Evolutionary conservation across 1,140 invertebrate species (phyloP).

Genomic region (Spodoptera litura): DNA sequence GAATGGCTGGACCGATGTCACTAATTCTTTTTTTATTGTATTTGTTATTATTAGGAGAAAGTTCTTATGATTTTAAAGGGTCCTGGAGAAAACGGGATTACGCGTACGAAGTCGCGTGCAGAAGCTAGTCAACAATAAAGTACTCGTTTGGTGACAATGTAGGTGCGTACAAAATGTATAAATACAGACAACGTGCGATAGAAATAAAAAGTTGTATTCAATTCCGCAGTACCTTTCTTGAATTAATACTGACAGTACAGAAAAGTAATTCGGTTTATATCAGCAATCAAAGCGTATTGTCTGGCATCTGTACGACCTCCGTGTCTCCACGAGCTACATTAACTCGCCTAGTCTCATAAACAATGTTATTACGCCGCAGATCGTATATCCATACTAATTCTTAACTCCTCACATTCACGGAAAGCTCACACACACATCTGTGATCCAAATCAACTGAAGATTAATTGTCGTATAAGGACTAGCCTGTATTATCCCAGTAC

Average conservation of each 20-base stretch:
- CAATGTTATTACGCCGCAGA: slow-evolving; percentile 17
- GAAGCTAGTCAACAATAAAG: not conserved
- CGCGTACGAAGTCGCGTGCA: too few species aligned
- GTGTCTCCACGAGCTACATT: slow-evolving; percentile 14
- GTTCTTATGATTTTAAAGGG: too few species aligned
- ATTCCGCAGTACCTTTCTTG: not conserved
- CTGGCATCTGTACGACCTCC: not conserved
- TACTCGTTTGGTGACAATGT: not conserved
- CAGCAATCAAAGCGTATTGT: slow-evolving; percentile 29
- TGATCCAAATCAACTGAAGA: not conserved
- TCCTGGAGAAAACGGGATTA: too few species aligned
- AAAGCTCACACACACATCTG: not conserved
- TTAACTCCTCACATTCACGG: not conserved
- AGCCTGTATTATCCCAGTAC: not conserved
- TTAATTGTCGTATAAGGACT: not conserved
- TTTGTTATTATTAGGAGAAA: too few species aligned
- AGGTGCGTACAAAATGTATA: too few species aligned
- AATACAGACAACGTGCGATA: not conserved
- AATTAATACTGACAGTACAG: not conserved
- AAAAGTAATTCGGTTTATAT: slow-evolving; percentile 15
- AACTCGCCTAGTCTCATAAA: slow-evolving; percentile 23
- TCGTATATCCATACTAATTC: not conserved
- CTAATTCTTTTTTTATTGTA: too few species aligned
- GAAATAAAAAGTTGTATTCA: slow-evolving; percentile 16
- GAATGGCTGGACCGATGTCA: too few species aligned